Conservation (phyloP, 2,797 vertebrate species). For the Scleropages formosus region DNA sequence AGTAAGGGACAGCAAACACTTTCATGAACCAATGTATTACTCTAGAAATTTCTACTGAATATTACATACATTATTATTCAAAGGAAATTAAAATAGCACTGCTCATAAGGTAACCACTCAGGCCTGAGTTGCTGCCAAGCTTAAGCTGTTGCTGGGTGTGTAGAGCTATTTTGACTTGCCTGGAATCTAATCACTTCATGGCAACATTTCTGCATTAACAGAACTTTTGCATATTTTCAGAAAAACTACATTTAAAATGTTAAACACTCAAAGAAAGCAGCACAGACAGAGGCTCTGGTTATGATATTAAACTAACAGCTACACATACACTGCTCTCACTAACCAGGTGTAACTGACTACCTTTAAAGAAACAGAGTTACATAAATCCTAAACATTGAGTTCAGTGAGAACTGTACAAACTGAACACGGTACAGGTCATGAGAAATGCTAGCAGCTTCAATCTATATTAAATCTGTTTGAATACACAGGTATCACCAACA, state of each 20-base stretch:
- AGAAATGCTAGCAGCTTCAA: neutral
- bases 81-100: slow-evolving; percentile 10
- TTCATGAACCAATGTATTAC: neutral
- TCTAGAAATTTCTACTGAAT: neutral
- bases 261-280: neutral
- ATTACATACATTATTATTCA: slow-evolving; percentile 17
- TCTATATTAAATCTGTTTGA: slow-evolving; percentile 5
- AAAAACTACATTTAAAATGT: no score
- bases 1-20: neutral
- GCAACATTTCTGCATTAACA: no score
- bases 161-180: neutral
- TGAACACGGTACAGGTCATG: neutral
- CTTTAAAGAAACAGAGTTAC: no score
- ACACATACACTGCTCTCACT: neutral
- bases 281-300: neutral
- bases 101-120: neutral
- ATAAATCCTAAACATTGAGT: slow-evolving; percentile 8
- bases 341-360: neutral
- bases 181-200: no score
- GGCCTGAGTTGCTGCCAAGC: neutral
- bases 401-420: neutral
- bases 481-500: no score
- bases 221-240: no score
- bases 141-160: neutral
- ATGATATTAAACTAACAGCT: neutral